Evolutionary conservation across 2,888 invertebrate genomes (phyloP), one percentile per base, ranked within the genome.

Genomic region (Troides aeacus): DNA sequence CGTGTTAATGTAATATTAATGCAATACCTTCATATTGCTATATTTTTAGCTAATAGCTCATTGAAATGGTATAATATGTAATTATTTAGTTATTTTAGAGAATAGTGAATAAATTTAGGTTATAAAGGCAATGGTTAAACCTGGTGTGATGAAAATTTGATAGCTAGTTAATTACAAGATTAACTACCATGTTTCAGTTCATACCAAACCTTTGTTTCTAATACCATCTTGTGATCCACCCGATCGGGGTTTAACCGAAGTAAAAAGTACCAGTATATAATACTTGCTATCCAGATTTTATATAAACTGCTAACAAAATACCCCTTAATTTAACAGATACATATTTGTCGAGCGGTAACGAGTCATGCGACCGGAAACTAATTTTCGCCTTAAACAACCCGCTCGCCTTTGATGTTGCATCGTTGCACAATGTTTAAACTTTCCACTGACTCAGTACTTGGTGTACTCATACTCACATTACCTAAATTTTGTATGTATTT

Each of bases 321-420:
- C 56, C 24, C 46, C 17, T 23, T 61, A 69, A 57, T 69, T 69
- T 65, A 65, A 58, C 50, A 21, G 36, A 57, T 62, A 64, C 53
- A 60, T 60, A 56, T 61, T 64, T 42, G 42, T 24, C 7, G 7
- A 23, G n/a, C 21, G 36, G 36, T 18, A 69, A 60, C 36, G 42
- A 42, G 60, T 36, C 61, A 53, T n/a, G 57, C 21, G n/a, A n/a
- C 23, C 53, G 18, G 60, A 68, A 69, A 69, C 60, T 64, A 69
- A 69, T 69, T 69, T 62, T 30, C 30, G 56, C 24, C 36, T 67
- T 24, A 24, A 67, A 23, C 30, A 63, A 68, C 58, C 59, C 59
- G 36, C 18, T 58, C 24, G 23, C 64, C 69, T 65, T 69, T 69
- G 69, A 69, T 65, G 65, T 69, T 69, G 69, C 65, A 69, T 23